Base-by-base conservation (phyloP, 2,888 invertebrate genomes). In the Isotomurus palustris region DNA sequence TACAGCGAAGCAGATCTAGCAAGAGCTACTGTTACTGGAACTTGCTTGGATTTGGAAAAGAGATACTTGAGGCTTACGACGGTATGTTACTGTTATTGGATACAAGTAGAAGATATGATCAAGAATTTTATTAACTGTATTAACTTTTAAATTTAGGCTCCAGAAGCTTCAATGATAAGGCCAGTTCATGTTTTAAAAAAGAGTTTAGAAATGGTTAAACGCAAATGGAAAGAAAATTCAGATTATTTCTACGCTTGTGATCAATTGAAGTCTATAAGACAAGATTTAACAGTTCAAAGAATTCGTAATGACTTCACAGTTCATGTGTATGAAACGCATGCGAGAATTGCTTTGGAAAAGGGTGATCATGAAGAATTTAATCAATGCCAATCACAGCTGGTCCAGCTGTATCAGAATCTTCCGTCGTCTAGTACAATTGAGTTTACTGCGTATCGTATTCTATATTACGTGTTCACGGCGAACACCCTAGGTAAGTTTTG, bases 341-440 rank as follows among this genome's bases (percentile, higher is more conserved):
- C 96, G 3, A 82, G 96, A 54, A 92, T 99, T 73, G 96, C 97
- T 49, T 81, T 99, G 75, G 97, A 99, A 76, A 95, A 91, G 78
- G 92, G 93, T 52, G 99, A 99, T 75, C 94, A 95, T 75, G 96
- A 95, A 74, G 99, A 99, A 76, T 99, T 97, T 75, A 99, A 99
- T 80, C 97, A 99, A 77, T 99, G 99, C 75, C 99, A 99, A 78
- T 94, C 95, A 14, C 99, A 99, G 78, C 80, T 99, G 53, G 91
- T 91, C 80, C 88, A 91, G 83, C 81, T 99, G 29, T 99, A 99
- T 76, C 86, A 85, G 29, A 81, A 84, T 24, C 66, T 72, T 29
- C 63, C 69, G 22, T 63, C 69, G 8, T 67, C 72, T 19, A 90
- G 95, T 79, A 81, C 84, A 63, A 82, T 87, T 65, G 99, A 99